Percentiles rank a stretch among this genome's conserved stretches.
Evolutionary conservation across 2,888 invertebrate genomes (phyloP).

Genomic region (Acanthoscelides obtectus): DNA sequence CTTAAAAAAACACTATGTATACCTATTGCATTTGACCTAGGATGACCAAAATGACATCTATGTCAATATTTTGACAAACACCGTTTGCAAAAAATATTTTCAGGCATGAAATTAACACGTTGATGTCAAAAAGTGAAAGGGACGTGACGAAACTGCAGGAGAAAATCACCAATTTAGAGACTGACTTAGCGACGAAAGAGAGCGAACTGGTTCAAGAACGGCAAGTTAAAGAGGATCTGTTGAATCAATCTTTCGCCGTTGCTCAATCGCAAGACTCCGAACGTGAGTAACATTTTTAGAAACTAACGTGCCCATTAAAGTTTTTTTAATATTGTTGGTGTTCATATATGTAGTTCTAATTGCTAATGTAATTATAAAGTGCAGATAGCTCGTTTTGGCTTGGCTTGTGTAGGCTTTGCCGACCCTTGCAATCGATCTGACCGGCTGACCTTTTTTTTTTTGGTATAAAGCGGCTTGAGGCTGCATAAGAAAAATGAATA

Average conservation of each 20-base stretch:
- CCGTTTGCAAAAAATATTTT: conserved; percentile 18
- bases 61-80: background rate
- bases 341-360: no score
- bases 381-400: no score
- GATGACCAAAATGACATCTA: background rate
- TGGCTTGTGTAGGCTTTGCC: no score
- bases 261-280: conserved; percentile 52
- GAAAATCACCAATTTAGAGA: conserved; percentile 49
- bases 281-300: conserved; percentile 48
- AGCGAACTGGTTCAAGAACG: conserved; percentile 56
- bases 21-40: background rate
- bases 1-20: background rate
- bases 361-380: no score
- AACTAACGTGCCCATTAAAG: no score
- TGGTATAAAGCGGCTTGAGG: no score
- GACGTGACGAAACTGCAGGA: conserved; percentile 50
- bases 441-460: no score
- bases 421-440: no score
- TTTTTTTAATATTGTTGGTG: no score
- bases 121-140: conserved; percentile 52
- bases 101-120: conserved; percentile 52
- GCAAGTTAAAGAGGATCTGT: conserved; percentile 51
- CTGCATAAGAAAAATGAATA: no score
- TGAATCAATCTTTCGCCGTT: conserved; percentile 50
- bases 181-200: conserved; percentile 52